Evolutionary conservation across 2,888 invertebrate species (phyloP).

Genomic region (Drosophila recens): DNA sequence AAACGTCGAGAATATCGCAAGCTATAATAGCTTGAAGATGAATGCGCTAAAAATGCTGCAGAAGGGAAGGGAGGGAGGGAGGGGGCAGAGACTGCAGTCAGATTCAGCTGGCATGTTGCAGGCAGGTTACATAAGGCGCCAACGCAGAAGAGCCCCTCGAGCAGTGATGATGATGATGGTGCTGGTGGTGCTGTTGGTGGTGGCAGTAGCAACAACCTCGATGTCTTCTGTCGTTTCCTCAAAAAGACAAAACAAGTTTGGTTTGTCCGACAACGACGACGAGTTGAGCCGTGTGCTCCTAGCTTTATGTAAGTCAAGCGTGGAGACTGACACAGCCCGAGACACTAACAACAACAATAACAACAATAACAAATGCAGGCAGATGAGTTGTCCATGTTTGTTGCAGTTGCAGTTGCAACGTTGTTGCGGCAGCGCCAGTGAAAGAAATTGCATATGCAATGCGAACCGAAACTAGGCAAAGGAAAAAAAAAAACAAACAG

Average conservation of each 20-base stretch:
- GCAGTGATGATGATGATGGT: conserved; percentile 7
- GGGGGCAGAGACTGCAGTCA: neutral
- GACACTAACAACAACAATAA: conserved; percentile 20
- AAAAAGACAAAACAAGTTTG: conserved; percentile 74
- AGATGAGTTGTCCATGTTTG: conserved; percentile 68
- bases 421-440: conserved; percentile 47
- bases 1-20: conserved; percentile 65
- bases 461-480: conserved; percentile 63
- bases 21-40: conserved; percentile 60
- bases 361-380: conserved; percentile 44
- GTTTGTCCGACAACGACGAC: conserved; percentile 61
- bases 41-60: conserved; percentile 56
- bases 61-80: neutral
- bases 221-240: conserved; percentile 73
- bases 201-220: conserved; percentile 73
- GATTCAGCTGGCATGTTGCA: conserved; percentile 17
- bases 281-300: conserved; percentile 60
- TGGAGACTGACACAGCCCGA: conserved; percentile 59
- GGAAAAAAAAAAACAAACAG: conserved; percentile 19
- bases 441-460: conserved; percentile 76
- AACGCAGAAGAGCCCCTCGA: conserved; percentile 70
- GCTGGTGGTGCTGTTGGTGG: too few species aligned
- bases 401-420: conserved; percentile 34
- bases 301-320: conserved; percentile 80
- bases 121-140: conserved; percentile 77